Percentiles rank a stretch among this genome's conserved stretches.
phyloP scores from a whole-genome alignment of 2,797 vertebrate genomes.

The Myotis planiceps region DNA sequence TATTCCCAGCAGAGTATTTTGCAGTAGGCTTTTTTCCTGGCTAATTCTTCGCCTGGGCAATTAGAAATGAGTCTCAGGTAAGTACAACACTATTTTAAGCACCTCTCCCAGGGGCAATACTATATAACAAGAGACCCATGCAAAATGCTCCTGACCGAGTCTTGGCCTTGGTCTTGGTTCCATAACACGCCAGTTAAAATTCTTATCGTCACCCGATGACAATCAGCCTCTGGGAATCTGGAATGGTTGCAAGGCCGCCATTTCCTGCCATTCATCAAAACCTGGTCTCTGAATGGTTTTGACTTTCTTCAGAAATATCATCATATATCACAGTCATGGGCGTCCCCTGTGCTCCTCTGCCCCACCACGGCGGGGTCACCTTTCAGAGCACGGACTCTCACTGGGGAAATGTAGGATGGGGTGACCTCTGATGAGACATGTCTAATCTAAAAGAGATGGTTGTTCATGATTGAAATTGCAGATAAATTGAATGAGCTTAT shows the following conservation, averaged over 20 bases:
- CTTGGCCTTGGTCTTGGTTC: slow-evolving; percentile 62
- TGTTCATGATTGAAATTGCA: slow-evolving; percentile 52
- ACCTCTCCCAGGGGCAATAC: background rate
- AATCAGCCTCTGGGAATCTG: slow-evolving; percentile 84
- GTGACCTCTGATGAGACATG: slow-evolving; percentile 59
- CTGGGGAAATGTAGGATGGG: background rate
- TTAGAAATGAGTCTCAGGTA: background rate
- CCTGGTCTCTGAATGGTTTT: slow-evolving; percentile 76
- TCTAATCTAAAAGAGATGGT: slow-evolving; percentile 46
- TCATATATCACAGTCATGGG: slow-evolving; percentile 83
- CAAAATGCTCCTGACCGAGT: background rate
- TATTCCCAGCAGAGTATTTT: background rate
- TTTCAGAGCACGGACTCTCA: slow-evolving; percentile 51
- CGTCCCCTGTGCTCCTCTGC: slow-evolving; percentile 74
- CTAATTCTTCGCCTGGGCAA: background rate
- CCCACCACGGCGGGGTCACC: slow-evolving; percentile 54
- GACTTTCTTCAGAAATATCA: slow-evolving; percentile 83
- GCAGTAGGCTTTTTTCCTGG: background rate
- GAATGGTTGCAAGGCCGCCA: slow-evolving; percentile 84
- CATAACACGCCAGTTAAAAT: slow-evolving; percentile 80
- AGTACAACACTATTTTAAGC: background rate
- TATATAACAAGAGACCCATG: background rate
- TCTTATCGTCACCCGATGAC: slow-evolving; percentile 83
- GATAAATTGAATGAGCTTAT: slow-evolving; percentile 60
- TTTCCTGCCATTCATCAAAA: slow-evolving; percentile 90